A percentile compares a stretch with the other conserved stretches of the same genome.
phyloP scores from a whole-genome alignment of 2,113 vertebrate species.

The Danionella cerebrum region DNA sequence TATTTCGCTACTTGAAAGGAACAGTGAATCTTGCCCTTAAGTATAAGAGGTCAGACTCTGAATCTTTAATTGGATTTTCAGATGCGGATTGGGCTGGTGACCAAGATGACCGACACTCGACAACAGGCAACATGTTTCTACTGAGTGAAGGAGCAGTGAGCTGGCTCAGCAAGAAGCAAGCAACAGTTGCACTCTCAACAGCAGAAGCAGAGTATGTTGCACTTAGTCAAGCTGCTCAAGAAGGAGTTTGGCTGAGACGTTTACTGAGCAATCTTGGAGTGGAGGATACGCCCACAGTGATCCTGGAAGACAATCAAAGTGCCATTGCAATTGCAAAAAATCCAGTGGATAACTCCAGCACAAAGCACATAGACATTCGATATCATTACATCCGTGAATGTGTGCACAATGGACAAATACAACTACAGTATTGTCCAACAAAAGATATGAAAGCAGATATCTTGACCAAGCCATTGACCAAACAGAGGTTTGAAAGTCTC shows the following conservation, averaged over 20 bases:
- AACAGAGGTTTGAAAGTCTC: not conserved
- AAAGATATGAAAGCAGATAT: conserved; percentile 17
- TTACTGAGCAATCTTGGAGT: not conserved
- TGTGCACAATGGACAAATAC: conserved; percentile 14
- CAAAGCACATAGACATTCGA: conserved; percentile 10
- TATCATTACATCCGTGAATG: conserved; percentile 3
- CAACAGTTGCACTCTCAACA: not conserved
- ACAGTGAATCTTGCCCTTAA: not conserved
- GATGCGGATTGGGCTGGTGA: not conserved
- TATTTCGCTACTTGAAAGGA: not conserved
- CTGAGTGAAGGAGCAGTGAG: not conserved
- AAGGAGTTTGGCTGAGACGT: not conserved
- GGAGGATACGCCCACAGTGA: not conserved
- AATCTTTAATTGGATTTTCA: not conserved
- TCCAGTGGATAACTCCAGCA: not conserved
- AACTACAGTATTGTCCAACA: conserved; percentile 3
- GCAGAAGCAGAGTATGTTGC: not conserved
- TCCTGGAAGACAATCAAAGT: conserved; percentile 12
- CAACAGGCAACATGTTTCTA: not conserved
- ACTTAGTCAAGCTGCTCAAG: not conserved
- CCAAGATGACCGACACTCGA: not conserved
- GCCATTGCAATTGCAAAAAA: conserved; percentile 9
- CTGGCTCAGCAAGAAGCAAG: not conserved
- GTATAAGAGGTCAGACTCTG: not conserved
- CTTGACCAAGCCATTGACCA: not conserved